Percentiles rank a stretch among this genome's conserved stretches.
These are phyloP conservation scores for Thymelicus lineola DNA, from an alignment of 2,888 invertebrate species.

Conservation along the genomic window DNA sequence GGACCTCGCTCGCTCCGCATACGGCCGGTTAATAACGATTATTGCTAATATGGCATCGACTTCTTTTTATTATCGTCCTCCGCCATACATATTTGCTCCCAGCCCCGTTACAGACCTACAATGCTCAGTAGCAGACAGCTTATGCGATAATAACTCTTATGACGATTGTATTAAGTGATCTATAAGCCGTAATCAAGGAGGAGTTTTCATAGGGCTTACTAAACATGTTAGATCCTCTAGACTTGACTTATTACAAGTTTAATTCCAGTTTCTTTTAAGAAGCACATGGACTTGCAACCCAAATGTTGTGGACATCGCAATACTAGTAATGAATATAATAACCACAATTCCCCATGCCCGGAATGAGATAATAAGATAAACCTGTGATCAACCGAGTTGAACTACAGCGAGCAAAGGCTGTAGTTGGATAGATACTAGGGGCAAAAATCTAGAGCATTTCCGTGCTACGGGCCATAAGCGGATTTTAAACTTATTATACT, in stretches of 20 bases:
- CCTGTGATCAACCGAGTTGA: too few species aligned
- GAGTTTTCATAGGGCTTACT: constrained; percentile 16
- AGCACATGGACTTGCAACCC: neutral
- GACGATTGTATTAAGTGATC: neutral
- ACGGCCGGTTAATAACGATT: constrained; percentile 68
- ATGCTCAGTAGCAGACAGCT: constrained; percentile 11
- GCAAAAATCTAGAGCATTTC: too few species aligned
- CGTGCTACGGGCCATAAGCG: too few species aligned
- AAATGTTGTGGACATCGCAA: neutral
- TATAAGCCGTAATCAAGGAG: neutral
- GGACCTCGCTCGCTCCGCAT: constrained; percentile 45
- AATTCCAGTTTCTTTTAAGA: constrained; percentile 2
- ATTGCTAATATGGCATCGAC: constrained; percentile 65
- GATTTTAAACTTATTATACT: too few species aligned
- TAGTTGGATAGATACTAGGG: too few species aligned
- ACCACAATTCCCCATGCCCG: too few species aligned
- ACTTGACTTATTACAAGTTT: constrained; percentile 16
- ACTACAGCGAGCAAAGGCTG: too few species aligned
- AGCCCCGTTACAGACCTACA: constrained; percentile 60
- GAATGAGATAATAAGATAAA: too few species aligned
- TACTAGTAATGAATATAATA: too few species aligned
- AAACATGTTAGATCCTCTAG: constrained; percentile 24
- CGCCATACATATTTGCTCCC: constrained; percentile 59
- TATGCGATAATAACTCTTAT: constrained; percentile 1
- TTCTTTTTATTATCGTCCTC: constrained; percentile 58